These are phyloP conservation scores for Pantherophis vulpinus DNA, from an alignment of 2,797 vertebrate species.

Conservation along the genomic window DNA sequence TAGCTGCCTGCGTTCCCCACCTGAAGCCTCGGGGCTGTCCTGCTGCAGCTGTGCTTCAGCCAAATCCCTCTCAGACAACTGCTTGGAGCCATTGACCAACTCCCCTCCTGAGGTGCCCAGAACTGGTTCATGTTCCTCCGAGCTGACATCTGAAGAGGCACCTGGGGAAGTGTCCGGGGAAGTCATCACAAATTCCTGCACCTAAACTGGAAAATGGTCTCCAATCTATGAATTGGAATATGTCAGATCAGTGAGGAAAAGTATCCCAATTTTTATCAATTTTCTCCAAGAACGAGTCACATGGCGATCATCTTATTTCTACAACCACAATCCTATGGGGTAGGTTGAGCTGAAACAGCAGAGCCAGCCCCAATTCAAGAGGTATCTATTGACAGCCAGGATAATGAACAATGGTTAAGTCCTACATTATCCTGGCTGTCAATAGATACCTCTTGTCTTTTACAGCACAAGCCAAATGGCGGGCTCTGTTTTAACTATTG, in stretches of 20 bases:
- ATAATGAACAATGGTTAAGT: neutral
- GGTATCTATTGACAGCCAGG: no score
- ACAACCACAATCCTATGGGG: no score
- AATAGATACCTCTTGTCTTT: neutral
- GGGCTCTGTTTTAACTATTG: neutral
- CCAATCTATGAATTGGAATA: neutral
- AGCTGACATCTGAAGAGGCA: neutral
- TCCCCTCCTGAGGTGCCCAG: neutral
- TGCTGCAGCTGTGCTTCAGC: neutral
- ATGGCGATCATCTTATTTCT: no score
- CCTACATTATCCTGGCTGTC: neutral
- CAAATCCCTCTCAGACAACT: neutral
- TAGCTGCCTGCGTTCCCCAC: neutral
- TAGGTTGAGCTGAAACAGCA: no score
- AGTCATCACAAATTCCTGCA: neutral
- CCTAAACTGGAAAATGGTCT: neutral
- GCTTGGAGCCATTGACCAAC: neutral
- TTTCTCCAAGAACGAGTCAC: no score
- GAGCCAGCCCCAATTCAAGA: no score
- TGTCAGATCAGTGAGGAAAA: neutral
- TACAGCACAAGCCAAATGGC: neutral
- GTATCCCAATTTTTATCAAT: neutral
- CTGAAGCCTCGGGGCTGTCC: neutral
- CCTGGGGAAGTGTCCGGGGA: neutral
- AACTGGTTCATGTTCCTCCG: neutral